phyloP scores from a whole-genome alignment of 2,113 vertebrate genomes.

The Oreocharis arfaki region DNA sequence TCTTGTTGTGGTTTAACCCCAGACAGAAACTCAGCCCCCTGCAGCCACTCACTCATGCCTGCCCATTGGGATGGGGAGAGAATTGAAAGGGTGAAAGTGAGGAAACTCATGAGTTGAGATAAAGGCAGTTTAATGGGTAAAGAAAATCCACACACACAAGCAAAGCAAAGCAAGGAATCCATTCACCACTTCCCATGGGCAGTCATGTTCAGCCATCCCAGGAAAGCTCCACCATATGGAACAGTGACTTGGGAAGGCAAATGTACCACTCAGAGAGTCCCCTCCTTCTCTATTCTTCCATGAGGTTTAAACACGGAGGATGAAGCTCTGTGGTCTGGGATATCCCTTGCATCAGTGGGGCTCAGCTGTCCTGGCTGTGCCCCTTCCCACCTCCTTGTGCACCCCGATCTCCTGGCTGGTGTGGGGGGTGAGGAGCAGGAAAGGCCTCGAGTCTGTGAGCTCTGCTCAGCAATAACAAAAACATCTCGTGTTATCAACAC shows the following conservation, averaged over 20 bases:
- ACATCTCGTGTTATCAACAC: neutral
- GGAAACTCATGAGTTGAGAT: neutral
- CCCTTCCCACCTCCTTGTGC: neutral
- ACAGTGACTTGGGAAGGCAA: neutral
- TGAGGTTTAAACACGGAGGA: neutral
- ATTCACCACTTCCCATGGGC: neutral
- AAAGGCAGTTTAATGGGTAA: neutral
- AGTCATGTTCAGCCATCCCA: neutral
- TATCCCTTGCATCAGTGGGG: neutral
- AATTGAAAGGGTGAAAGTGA: neutral
- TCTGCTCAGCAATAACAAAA: neutral
- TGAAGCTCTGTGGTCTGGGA: neutral
- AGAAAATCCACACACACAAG: neutral
- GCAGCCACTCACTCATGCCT: neutral
- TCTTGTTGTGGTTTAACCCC: neutral
- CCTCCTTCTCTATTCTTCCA: neutral
- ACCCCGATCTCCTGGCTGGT: neutral
- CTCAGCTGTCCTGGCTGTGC: neutral
- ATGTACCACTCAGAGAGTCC: neutral
- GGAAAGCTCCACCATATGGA: neutral
- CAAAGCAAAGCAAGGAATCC: neutral
- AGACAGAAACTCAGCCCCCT: neutral
- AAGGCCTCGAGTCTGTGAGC: neutral
- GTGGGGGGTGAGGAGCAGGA: neutral
- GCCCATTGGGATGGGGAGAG: accelerated